These are phyloP conservation scores for Myotis daubentonii DNA, from an alignment of 2,797 vertebrate species.

Conservation along the genomic window DNA sequence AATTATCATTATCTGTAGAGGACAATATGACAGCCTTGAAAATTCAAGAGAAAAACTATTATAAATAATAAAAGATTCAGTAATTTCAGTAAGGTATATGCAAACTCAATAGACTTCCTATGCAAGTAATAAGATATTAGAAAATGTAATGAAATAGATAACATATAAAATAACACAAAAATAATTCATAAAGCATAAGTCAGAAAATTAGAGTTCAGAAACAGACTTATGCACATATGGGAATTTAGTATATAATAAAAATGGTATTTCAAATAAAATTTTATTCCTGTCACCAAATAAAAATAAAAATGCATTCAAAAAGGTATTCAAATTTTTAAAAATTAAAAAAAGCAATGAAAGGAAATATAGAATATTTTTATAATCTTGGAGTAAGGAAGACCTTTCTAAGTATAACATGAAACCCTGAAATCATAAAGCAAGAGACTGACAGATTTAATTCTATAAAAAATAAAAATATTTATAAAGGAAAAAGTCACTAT, in stretches of 20 bases:
- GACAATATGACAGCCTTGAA: constrained; percentile 50
- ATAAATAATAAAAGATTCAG: constrained; percentile 51
- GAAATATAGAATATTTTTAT: constrained; percentile 39
- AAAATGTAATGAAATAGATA: constrained; percentile 49
- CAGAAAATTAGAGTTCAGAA: constrained; percentile 49
- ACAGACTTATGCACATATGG: not conserved
- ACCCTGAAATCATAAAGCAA: constrained; percentile 24
- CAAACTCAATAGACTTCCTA: constrained; percentile 15
- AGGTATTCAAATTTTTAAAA: not conserved
- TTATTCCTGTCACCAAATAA: not conserved
- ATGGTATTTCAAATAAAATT: constrained; percentile 39
- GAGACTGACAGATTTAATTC: constrained; percentile 4
- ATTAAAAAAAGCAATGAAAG: constrained; percentile 32
- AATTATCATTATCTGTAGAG: constrained; percentile 62
- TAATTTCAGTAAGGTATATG: not conserved
- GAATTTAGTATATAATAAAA: constrained; percentile 38
- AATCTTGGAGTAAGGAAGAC: not conserved
- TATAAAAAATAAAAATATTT: constrained; percentile 29
- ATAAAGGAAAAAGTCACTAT: not conserved
- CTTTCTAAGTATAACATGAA: constrained; percentile 5
- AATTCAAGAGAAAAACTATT: constrained; percentile 67
- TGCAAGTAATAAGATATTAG: constrained; percentile 47
- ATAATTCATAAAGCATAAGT: not conserved
- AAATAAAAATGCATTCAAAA: constrained; percentile 21
- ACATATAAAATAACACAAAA: constrained; percentile 42